phyloP scores from a whole-genome alignment of 2,888 invertebrate genomes.

The Plebejus argus region DNA sequence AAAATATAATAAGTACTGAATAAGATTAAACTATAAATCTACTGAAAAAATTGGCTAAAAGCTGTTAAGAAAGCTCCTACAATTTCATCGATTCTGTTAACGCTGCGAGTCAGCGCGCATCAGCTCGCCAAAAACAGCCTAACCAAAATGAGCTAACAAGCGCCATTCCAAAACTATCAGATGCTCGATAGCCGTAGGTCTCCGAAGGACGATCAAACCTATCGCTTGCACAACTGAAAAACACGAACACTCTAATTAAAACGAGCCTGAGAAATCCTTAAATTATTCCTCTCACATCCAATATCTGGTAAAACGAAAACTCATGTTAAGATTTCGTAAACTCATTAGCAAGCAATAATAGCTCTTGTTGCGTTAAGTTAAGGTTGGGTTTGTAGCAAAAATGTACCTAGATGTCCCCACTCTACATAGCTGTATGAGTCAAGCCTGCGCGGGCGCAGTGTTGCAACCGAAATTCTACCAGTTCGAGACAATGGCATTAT shows the following conservation, averaged over 20 bases:
- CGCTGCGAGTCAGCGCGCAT: background rate
- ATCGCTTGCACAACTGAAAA: conserved; percentile 38
- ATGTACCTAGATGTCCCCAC: conserved; percentile 44
- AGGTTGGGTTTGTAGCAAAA: conserved; percentile 33
- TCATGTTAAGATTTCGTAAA: conserved; percentile 47
- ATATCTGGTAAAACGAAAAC: conserved; percentile 45
- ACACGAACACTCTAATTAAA: conserved; percentile 40
- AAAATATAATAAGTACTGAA: too few species aligned
- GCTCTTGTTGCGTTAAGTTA: conserved; percentile 34
- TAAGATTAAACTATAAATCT: too few species aligned
- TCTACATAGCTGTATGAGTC: conserved; percentile 58
- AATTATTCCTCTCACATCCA: conserved; percentile 44
- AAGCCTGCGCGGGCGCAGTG: conserved; percentile 69
- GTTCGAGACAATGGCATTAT: conserved; percentile 78
- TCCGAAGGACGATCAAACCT: conserved; percentile 11
- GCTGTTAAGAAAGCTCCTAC: too few species aligned
- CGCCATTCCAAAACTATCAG: background rate
- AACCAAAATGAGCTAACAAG: background rate
- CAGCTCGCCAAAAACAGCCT: background rate
- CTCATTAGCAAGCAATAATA: conserved; percentile 35
- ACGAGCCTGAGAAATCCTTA: conserved; percentile 42
- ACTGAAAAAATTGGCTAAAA: too few species aligned
- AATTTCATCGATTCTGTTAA: too few species aligned
- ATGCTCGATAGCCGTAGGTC: background rate
- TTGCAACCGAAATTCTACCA: conserved; percentile 79